Base-by-base conservation (phyloP, 2,113 vertebrate genomes). In the Oreotrochilus melanogaster region DNA sequence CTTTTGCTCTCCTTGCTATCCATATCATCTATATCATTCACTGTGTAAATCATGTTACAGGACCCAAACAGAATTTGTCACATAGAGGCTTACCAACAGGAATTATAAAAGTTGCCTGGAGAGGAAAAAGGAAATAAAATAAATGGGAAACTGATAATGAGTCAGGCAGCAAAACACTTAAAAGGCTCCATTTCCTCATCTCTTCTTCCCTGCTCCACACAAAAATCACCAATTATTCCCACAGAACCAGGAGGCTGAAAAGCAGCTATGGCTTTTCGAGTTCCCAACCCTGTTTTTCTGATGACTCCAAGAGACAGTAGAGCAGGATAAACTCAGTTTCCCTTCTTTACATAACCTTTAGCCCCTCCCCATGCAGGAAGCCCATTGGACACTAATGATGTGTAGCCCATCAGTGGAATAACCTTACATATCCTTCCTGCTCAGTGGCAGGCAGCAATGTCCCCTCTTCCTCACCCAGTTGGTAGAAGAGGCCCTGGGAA, bases 371-470 rank as follows among this genome's bases (percentile, higher is more conserved):
- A 17, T 54, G 76, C 88, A 92, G 95, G 95, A 95, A 93, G 80
- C 73, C 79, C 60, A 74, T 91, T 89, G 97, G 95, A 96, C 73
- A 97, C 69, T 45, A 92, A 97, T 89, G 96, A 95, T 75, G 61
- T 58, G 6, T 51, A 88, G 88, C 95, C 93, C 96, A 97, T 87
- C 72, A 54, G 47, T 51, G 94, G 93, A 97, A 95, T 86, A 92
- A 92, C 64, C 37, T 42, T 78, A 93, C 61, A 88, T 88, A 96
- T 97, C 97, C 97, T 97, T 97, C 97, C 97, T 96, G 95, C 76
- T 79, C 3, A 0, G 74, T 65, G 48, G 76, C 1, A 1, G 67
- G 76, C 69, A 96, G 86, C 91, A 93, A 43, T 56, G 84, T 82
- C 43, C 31, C 64, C n/a, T 89, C 73, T 81, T 79, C 62, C 58